Evolutionary conservation across 2,797 vertebrate species (phyloP).

Genomic region (Bradypus variegatus): DNA sequence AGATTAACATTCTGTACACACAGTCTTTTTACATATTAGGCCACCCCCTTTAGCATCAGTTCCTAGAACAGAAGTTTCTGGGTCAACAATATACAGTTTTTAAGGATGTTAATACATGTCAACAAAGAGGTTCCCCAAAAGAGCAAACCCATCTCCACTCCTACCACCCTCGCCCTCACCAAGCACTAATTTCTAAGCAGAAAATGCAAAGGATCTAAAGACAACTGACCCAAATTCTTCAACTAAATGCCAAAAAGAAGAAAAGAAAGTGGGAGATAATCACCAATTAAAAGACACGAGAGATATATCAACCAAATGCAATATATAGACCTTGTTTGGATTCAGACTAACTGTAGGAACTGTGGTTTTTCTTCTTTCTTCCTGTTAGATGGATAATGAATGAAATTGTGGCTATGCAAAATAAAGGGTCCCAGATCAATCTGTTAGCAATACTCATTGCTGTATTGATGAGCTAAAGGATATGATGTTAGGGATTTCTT

Average conservation of each 20-base stretch:
- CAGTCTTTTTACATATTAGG: not conserved
- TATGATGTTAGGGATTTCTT: not conserved
- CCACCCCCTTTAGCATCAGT: not conserved
- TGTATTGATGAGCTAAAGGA: not conserved
- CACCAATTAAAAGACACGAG: not conserved
- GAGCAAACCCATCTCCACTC: not conserved
- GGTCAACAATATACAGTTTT: not conserved
- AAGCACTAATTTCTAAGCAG: not conserved
- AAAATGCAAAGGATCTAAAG: not conserved
- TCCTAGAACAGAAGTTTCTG: slow-evolving; percentile 1
- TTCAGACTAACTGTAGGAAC: not conserved
- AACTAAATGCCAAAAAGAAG: not conserved
- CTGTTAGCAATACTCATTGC: too few species aligned
- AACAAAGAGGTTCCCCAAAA: not conserved
- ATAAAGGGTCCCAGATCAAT: not conserved
- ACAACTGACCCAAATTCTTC: not conserved
- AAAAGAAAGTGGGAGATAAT: not conserved
- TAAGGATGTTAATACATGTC: not conserved
- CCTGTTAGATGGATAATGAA: not conserved
- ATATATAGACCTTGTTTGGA: not conserved
- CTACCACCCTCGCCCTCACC: not conserved
- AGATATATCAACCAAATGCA: not conserved
- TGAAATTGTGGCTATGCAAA: not conserved
- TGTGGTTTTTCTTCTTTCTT: too few species aligned
- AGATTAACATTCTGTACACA: not conserved